These are phyloP conservation scores for Nannobrachium achirus DNA, from an alignment of 2,113 vertebrate species.

Conservation along the genomic window DNA sequence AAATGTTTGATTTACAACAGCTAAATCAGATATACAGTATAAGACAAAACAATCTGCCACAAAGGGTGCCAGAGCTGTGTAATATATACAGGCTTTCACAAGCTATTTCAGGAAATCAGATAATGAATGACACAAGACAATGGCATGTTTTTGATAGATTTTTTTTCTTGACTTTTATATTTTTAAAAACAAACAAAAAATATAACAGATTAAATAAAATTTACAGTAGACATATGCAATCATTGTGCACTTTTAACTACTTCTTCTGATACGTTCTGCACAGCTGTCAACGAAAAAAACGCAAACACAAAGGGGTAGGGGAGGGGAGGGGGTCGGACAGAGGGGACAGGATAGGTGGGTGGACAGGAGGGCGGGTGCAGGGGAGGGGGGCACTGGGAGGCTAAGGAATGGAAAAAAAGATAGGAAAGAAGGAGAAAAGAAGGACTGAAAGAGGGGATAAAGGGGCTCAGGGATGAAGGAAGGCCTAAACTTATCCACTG, in stretches of 20 bases:
- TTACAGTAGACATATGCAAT: constrained; percentile 87
- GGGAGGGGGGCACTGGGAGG: constrained; percentile 58
- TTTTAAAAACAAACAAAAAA: constrained; percentile 87
- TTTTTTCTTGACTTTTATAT: constrained; percentile 82
- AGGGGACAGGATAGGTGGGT: constrained; percentile 5
- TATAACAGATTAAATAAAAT: constrained; percentile 87
- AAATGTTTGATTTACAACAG: no score
- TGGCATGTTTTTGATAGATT: constrained; percentile 50
- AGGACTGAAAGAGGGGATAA: constrained; percentile 26
- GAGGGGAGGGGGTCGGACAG: constrained; percentile 27
- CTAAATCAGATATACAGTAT: no score
- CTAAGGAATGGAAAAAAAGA: constrained; percentile 45
- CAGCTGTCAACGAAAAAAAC: constrained; percentile 80
- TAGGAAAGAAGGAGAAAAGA: constrained; percentile 42
- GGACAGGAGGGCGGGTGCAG: constrained; percentile 12
- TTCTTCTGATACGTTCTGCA: constrained; percentile 84
- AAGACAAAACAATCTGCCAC: no score
- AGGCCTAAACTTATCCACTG: constrained; percentile 78
- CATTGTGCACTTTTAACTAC: constrained; percentile 86
- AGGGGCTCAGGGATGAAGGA: constrained; percentile 54
- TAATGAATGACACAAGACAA: neutral
- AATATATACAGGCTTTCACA: no score
- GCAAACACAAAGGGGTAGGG: constrained; percentile 73
- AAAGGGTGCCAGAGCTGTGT: no score
- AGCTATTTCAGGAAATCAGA: no score